Evolutionary conservation across 1,140 invertebrate species (phyloP).

Genomic region (Idris sp.): DNA sequence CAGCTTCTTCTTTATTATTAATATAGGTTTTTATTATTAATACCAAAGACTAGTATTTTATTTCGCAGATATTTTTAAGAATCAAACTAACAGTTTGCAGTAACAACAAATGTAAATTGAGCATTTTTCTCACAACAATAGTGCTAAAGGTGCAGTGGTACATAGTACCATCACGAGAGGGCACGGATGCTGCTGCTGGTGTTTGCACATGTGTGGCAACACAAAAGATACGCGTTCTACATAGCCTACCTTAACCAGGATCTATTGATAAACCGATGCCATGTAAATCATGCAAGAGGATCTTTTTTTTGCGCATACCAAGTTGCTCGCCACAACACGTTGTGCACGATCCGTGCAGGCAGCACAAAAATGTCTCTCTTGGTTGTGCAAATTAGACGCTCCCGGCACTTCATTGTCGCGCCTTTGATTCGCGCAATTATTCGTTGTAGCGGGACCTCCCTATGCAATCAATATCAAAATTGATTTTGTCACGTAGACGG

Average conservation of each 20-base stretch:
- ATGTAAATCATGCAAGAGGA: constrained; percentile 68
- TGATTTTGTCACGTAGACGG: neutral
- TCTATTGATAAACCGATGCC: constrained; percentile 50
- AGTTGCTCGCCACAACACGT: constrained; percentile 25
- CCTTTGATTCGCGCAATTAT: neutral
- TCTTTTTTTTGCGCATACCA: constrained; percentile 54
- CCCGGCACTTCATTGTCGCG: constrained; percentile 15
- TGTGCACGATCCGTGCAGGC: constrained; percentile 28
- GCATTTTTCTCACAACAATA: too few species aligned
- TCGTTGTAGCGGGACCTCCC: too few species aligned
- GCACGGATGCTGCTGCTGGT: constrained; percentile 54
- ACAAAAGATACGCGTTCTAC: constrained; percentile 51
- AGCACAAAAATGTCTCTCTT: constrained; percentile 13
- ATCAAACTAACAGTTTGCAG: too few species aligned
- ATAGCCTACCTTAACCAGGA: constrained; percentile 29
- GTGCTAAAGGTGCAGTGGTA: too few species aligned
- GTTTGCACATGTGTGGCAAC: constrained; percentile 46
- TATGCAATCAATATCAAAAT: constrained; percentile 3
- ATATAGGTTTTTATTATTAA: too few species aligned
- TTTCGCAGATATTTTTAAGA: too few species aligned
- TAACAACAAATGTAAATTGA: too few species aligned
- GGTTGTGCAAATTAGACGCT: constrained; percentile 40
- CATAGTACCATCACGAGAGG: constrained; percentile 73
- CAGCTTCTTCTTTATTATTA: too few species aligned
- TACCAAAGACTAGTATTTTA: too few species aligned